Evolutionary conservation across 1,140 invertebrate genomes (phyloP).

Genomic region (Arctopsyche grandis): DNA sequence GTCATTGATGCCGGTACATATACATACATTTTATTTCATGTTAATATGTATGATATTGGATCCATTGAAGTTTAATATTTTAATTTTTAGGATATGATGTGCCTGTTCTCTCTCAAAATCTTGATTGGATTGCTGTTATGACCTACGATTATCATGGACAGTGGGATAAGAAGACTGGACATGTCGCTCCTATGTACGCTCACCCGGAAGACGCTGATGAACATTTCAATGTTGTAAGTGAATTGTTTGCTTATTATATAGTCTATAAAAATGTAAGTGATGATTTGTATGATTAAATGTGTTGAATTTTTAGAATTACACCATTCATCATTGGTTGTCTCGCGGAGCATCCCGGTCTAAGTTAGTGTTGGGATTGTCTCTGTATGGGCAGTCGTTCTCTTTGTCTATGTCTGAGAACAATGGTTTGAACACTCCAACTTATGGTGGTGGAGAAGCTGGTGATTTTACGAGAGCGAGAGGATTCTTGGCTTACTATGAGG

Average conservation of each 20-base stretch:
- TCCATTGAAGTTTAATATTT: not conserved
- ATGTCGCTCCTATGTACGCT: conserved; percentile 84
- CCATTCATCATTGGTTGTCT: conserved; percentile 82
- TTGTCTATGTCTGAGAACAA: conserved; percentile 70
- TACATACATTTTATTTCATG: not conserved
- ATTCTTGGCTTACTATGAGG: conserved; percentile 88
- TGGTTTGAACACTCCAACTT: conserved; percentile 75
- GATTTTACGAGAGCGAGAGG: conserved; percentile 82
- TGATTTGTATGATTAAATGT: not conserved
- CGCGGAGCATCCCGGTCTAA: conserved; percentile 80
- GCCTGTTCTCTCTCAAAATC: conserved; percentile 72
- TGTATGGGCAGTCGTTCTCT: conserved; percentile 87
- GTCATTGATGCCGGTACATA: conserved; percentile 81
- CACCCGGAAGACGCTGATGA: conserved; percentile 77
- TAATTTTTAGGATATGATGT: conserved; percentile 75
- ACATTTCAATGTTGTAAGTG: conserved; percentile 79
- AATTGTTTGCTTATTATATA: conserved; percentile 12
- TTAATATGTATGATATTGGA: not conserved
- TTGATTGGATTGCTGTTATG: conserved; percentile 93
- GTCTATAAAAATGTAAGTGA: not conserved
- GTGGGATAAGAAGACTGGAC: conserved; percentile 91
- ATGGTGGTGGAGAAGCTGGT: conserved; percentile 81
- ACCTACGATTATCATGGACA: conserved; percentile 91
- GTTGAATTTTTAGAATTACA: conserved; percentile 74
- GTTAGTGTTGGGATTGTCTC: conserved; percentile 83